Conservation (phyloP, 1,140 invertebrate species). For the Drosophila grimshawi region DNA sequence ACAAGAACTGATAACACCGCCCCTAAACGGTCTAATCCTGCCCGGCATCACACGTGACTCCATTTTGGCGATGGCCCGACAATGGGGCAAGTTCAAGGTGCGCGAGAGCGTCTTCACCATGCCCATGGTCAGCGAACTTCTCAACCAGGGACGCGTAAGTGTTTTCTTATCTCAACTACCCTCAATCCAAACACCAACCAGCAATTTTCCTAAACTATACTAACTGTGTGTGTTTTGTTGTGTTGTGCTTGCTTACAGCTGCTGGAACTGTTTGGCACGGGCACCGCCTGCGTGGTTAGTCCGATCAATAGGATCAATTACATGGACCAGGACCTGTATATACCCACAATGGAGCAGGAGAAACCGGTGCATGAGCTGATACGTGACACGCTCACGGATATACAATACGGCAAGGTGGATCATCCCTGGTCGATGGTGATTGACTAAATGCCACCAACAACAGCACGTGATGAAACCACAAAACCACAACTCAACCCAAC, state of each 20-base stretch:
- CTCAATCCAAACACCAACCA: neutral
- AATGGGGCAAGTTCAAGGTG: conserved; percentile 96
- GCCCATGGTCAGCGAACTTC: conserved; percentile 90
- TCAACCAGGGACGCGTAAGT: conserved; percentile 93
- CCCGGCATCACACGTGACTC: conserved; percentile 97
- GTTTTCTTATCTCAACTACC: accelerated
- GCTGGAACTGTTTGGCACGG: conserved; percentile 96
- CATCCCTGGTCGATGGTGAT: conserved; percentile 90
- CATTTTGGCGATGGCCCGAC: conserved; percentile 91
- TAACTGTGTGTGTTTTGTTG: neutral
- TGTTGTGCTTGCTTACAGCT: conserved; percentile 86
- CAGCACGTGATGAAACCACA: neutral
- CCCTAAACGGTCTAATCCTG: conserved; percentile 95
- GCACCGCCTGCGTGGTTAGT: conserved; percentile 96
- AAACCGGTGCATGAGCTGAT: conserved; percentile 89
- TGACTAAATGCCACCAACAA: conserved; percentile 55
- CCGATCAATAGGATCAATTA: conserved; percentile 94
- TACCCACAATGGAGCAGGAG: conserved; percentile 91
- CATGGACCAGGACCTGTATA: conserved; percentile 87
- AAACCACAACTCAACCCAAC: neutral
- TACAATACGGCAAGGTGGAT: conserved; percentile 93
- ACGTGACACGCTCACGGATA: conserved; percentile 90
- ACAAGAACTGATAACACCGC: conserved; percentile 96
- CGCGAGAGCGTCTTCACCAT: conserved; percentile 94
- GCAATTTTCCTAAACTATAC: neutral